Evolutionary conservation across 2,113 vertebrate species (phyloP), one percentile per base, ranked within the genome.

Genomic region (Pardalotus punctatus): DNA sequence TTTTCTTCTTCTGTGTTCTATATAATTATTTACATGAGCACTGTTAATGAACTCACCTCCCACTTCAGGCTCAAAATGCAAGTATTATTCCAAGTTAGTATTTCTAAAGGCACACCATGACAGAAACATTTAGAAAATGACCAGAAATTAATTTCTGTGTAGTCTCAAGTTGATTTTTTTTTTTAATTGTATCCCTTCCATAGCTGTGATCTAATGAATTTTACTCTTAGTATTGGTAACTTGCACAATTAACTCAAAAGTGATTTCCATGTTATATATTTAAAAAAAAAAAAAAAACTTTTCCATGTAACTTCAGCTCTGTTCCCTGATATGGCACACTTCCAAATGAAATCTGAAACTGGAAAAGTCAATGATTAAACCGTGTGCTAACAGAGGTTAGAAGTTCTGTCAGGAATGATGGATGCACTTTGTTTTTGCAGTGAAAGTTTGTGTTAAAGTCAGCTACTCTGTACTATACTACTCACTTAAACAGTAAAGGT

Each of bases 81-180:
- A 79, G 1, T 54, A 23, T 65, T 88, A 58, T 57, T 5, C 6
- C 3, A 27, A 62, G 29, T 38, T 36, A 54, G 3, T 45, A 64
- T 56, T 73, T 84, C 24, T 42, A 47, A 5, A 69, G 11, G 15
- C 2, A 36, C 2, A 29, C 60, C 3, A 47, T 0, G 0, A 10
- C 33, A 60, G 14, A 56, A 81, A 15, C 19, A 50, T 22, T 35
- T 19, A 43, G 27, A 9, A 73, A 56, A 60, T 38, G 2, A 25
- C 47, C 8, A 64, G 29, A 83, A 70, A 45, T 43, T n/a, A 2
- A 67, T 54, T 58, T 80, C 23, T 54, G 1, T 62, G 8, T 5
- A 35, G 4, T 54, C 38, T 47, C 9, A 48, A 47, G 15, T 45
- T 58, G 53, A 16, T 12, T 42, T 53, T 20, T 36, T 14, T 43